Evolutionary conservation across 2,113 vertebrate genomes (phyloP).

Genomic region (Macquaria ambigua): DNA sequence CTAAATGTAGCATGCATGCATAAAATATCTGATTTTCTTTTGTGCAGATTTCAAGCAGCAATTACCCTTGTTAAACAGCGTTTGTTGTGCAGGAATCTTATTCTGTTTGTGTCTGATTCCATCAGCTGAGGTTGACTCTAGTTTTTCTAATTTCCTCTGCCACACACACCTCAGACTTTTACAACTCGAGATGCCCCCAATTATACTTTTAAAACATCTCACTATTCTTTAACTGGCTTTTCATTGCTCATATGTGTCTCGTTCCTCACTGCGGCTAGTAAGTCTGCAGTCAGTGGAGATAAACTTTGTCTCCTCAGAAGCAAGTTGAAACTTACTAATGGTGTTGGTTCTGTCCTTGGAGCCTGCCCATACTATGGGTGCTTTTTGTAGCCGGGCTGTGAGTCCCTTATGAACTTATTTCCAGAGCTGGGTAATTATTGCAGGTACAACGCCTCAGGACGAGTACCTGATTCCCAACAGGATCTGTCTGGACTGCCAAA

Average conservation of each 20-base stretch:
- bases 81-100: conserved; percentile 68
- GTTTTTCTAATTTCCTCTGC: conserved; percentile 62
- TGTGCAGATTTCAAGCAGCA: conserved; percentile 60
- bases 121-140: conserved; percentile 28
- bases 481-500: conserved; percentile 68
- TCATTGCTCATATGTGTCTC: conserved; percentile 46
- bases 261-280: conserved; percentile 9
- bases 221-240: conserved; percentile 39
- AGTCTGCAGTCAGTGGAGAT: conserved; percentile 44
- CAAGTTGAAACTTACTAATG: conserved; percentile 70
- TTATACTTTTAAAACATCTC: conserved; percentile 66
- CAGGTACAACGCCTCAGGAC: conserved; percentile 76
- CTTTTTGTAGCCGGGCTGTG: conserved; percentile 65
- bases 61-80: conserved; percentile 64
- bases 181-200: conserved; percentile 54
- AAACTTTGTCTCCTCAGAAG: conserved; percentile 67
- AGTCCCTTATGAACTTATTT: conserved; percentile 79
- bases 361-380: conserved; percentile 62
- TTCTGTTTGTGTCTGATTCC: conserved; percentile 52
- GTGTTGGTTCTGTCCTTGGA: conserved; percentile 65
- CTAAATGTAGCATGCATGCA: conserved; percentile 71
- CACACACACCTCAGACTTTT: conserved; percentile 36
- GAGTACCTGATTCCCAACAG: conserved; percentile 74
- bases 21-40: conserved; percentile 61
- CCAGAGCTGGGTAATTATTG: conserved; percentile 78